Evolutionary conservation across 1,140 invertebrate genomes (phyloP), one percentile per base, ranked within the genome.

Genomic region (Reticulitermes speratus): DNA sequence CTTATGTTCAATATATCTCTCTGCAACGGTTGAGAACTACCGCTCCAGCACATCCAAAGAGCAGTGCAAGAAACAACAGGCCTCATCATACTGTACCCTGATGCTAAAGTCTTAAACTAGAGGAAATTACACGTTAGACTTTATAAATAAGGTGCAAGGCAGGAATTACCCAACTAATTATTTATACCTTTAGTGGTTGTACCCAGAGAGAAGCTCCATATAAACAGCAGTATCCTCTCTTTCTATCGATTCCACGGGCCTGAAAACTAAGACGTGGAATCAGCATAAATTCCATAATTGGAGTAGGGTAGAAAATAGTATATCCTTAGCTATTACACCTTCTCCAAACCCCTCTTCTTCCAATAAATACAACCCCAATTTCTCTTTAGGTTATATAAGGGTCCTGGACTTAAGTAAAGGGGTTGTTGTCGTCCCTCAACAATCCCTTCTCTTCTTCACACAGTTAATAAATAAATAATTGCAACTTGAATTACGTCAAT

Each of bases 281-380:
- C 91, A 91, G 91, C 91, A 91, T 91, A 91, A 91, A 91, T 91
- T 91, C 90, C 89, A 90, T 91, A 91, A 91, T 91, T 91, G 89
- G 89, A 87, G 83, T 48, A 44, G 85, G 55, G 85, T 85, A 52
- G 65, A 75, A 55, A 75, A 75, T 75, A 30, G n/a, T 44, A 84
- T 44, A 84, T 52, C 83, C 83, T 84, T 44, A 84, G 83, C 83
- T 84, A 44, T 84, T 44, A 84, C 83, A 84, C n/a, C 65, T 30
- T 30, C 65, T 75, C 6, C 65, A 75, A 75, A 25, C 65, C 14
- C n/a, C n/a, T 75, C 25, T 23, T 75, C n/a, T n/a, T 75, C 65
- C 65, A 30, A 75, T 30, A 75, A 75, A 75, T 25, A 75, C 65
- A 75, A 75, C 65, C 45, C 83, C 45, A n/a, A 21, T 52, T 84